These are phyloP conservation scores for Cariama cristata DNA, from an alignment of 2,113 vertebrate species.

Conservation along the genomic window DNA sequence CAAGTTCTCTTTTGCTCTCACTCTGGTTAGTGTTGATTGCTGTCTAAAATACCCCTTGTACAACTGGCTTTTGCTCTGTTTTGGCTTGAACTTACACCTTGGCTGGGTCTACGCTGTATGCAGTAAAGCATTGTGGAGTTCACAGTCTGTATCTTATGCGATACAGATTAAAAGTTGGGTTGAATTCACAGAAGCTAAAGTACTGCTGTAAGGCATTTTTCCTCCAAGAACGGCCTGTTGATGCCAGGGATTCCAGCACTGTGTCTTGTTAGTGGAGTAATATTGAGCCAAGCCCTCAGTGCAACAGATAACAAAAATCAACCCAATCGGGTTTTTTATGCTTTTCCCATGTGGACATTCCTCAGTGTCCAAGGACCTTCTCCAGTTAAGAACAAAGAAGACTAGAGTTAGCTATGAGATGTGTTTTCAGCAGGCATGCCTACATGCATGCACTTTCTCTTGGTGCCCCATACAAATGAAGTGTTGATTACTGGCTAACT, in stretches of 20 bases:
- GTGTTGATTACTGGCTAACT: background rate
- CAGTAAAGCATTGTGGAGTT: background rate
- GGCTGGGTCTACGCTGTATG: background rate
- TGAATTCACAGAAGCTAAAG: constrained; percentile 23
- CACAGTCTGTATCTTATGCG: background rate
- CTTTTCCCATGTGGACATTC: background rate
- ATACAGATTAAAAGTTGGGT: background rate
- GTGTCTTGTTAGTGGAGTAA: background rate
- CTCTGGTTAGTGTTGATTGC: background rate
- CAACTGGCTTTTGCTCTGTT: background rate
- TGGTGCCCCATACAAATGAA: background rate
- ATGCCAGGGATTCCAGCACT: background rate
- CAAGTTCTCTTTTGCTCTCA: background rate
- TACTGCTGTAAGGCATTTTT: background rate
- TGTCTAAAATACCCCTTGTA: background rate
- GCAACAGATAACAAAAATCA: background rate
- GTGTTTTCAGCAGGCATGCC: background rate
- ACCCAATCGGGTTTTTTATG: background rate
- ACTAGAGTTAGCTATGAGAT: background rate
- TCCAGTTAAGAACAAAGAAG: background rate
- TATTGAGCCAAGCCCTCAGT: background rate
- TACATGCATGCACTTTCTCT: background rate
- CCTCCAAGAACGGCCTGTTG: background rate
- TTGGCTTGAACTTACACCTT: background rate
- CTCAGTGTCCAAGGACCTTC: background rate